Evolutionary conservation across 2,113 vertebrate genomes (phyloP).

Genomic region (Platichthys flesus): DNA sequence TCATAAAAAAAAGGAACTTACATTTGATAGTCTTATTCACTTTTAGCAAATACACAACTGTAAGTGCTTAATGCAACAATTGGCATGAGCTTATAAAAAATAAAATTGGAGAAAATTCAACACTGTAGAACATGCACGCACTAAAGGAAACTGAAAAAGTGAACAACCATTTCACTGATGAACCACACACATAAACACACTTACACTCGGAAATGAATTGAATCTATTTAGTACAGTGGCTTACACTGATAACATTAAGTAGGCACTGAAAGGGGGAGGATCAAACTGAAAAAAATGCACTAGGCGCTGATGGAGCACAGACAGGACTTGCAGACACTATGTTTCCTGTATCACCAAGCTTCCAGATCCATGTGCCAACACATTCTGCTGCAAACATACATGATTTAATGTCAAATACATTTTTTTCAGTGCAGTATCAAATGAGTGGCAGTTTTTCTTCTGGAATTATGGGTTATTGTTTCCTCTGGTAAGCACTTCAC

Average conservation of each 20-base stretch:
- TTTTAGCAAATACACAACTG: neutral
- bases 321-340: too few species aligned
- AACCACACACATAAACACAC: neutral
- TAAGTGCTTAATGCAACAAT: too few species aligned
- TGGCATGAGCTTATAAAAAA: too few species aligned
- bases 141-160: too few species aligned
- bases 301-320: neutral
- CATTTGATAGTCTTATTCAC: neutral
- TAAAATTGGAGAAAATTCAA: too few species aligned
- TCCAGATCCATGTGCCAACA: neutral
- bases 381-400: slow-evolving; percentile 17
- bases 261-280: neutral
- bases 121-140: too few species aligned
- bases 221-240: neutral
- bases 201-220: neutral
- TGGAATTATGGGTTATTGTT: neutral
- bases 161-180: neutral
- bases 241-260: neutral
- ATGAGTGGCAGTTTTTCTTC: slow-evolving; percentile 13
- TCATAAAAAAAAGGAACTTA: neutral
- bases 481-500: slow-evolving; percentile 13
- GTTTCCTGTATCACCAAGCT: neutral
- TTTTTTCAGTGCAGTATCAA: neutral
- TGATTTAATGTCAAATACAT: neutral
- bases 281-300: neutral